These are phyloP conservation scores for Echinarachnius parma DNA, from an alignment of 53 echinoderm and acorn worm genomes.

Conservation along the genomic window DNA sequence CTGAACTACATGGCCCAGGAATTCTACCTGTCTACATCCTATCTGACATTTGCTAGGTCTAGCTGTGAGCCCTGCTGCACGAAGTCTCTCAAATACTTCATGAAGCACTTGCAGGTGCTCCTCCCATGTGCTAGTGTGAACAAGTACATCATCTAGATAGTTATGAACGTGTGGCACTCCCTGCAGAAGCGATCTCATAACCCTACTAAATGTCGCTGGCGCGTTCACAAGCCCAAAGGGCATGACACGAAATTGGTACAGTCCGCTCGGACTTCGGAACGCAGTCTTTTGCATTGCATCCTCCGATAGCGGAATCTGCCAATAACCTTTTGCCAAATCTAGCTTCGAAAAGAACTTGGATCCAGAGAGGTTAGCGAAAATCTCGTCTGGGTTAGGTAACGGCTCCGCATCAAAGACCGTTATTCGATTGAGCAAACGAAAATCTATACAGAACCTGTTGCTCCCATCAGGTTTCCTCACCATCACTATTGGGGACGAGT, in stretches of 20 bases:
- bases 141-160: conserved; percentile 42
- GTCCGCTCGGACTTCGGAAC: conserved; percentile 31
- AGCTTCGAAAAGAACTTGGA: conserved; percentile 52
- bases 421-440: conserved; percentile 50
- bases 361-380: conserved; percentile 47
- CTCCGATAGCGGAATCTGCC: conserved; percentile 44
- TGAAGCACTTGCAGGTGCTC: conserved; percentile 35
- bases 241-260: conserved; percentile 43
- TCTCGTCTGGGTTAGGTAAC: conserved; percentile 56
- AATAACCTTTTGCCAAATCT: conserved; percentile 64
- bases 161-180: conserved; percentile 22
- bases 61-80: conserved; percentile 41
- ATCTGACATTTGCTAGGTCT: conserved; percentile 58
- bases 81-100: conserved; percentile 43
- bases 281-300: conserved; percentile 46
- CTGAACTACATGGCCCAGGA: conserved; percentile 48
- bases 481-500: conserved; percentile 48
- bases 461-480: conserved; percentile 58
- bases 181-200: conserved; percentile 31
- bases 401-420: conserved; percentile 71
- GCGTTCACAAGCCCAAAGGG: conserved; percentile 66
- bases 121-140: conserved; percentile 49
- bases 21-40: conserved; percentile 46
- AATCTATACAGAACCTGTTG: conserved; percentile 64
- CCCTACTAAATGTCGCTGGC: conserved; percentile 48